Base-by-base conservation (phyloP, 2,797 vertebrate genomes). In the Mus caroli region DNA sequence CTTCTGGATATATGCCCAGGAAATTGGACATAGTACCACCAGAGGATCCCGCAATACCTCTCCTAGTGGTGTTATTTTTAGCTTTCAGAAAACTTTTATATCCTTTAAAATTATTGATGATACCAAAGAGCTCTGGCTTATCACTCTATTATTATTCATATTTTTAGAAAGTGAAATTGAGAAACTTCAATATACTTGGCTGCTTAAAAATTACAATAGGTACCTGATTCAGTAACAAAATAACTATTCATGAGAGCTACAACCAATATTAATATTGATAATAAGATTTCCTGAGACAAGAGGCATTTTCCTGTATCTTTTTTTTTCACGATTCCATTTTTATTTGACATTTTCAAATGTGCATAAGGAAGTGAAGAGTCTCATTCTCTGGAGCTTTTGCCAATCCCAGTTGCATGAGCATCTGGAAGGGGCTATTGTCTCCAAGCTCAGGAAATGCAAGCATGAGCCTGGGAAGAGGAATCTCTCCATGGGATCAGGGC, bases 61-160 rank as follows among this genome's bases (percentile, higher is more conserved):
- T 43, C 43, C 43, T 43, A 43, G 43, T 43, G 43, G 43, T 92
- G 40, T 64, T 54, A 79, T 78, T 92, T 43, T 62, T 77, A 60
- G 22, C 43, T n/a, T n/a, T 95, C 19, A 77, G 67, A 94, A 52
- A 91, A 3, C 9, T 28, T 93, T 85, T 94, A 40, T 2, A 46
- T 31, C 60, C 64, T 88, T 92, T 92, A 91, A 92, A 88, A 86
- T 93, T 85, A 92, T n/a, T 78, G 15, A 92, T 82, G 37, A 80
- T 7, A 5, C n/a, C 78, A 88, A 93, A 92, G 77, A 92, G 4
- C 24, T 86, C 95, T 91, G 40, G 20, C 58, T 75, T 82, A 60
- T 93, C 4, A 15, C 28, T 58, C 79, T 91, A 75, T 26, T 24
- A 93, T 46, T 82, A 95, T 26, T 79, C 76, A 80, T 58, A 4